phyloP scores from a whole-genome alignment of 2,113 vertebrate genomes.

The Indicator indicator region DNA sequence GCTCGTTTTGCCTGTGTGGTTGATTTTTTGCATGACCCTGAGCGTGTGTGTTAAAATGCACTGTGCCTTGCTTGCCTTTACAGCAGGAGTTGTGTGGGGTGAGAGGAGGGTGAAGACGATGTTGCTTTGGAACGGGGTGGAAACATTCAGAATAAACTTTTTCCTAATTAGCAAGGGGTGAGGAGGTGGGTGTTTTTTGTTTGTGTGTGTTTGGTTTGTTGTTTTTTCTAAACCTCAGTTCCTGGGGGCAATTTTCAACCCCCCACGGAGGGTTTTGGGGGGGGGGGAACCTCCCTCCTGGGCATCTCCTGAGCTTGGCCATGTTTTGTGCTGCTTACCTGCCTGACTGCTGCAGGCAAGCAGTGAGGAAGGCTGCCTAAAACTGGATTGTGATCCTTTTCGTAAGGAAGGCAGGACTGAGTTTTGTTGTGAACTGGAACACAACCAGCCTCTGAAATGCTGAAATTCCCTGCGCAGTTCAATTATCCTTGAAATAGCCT shows the following conservation, averaged over 20 bases:
- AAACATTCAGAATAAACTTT: neutral
- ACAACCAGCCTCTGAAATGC: neutral
- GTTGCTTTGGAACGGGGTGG: neutral
- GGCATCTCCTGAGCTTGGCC: accelerated
- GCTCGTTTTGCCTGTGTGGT: neutral
- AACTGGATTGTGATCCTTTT: neutral
- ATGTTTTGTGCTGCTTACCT: neutral
- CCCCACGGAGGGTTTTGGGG: neutral
- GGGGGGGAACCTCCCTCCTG: neutral
- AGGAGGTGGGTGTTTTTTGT: too few species aligned
- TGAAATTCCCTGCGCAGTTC: conserved; percentile 1
- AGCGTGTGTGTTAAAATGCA: neutral
- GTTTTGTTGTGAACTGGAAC: conserved; percentile 26
- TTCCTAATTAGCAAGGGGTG: neutral
- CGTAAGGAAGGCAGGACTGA: neutral
- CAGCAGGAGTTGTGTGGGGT: neutral
- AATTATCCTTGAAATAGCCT: conserved; percentile 45
- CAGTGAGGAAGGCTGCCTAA: neutral
- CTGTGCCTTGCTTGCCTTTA: neutral
- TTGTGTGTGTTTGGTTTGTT: neutral
- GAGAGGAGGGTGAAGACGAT: neutral
- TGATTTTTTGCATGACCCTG: neutral
- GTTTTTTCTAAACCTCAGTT: neutral
- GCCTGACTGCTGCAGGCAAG: neutral
- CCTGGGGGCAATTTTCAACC: neutral